phyloP scores from a whole-genome alignment of 2,888 invertebrate genomes.

The Polydrusus pterygomalis region DNA sequence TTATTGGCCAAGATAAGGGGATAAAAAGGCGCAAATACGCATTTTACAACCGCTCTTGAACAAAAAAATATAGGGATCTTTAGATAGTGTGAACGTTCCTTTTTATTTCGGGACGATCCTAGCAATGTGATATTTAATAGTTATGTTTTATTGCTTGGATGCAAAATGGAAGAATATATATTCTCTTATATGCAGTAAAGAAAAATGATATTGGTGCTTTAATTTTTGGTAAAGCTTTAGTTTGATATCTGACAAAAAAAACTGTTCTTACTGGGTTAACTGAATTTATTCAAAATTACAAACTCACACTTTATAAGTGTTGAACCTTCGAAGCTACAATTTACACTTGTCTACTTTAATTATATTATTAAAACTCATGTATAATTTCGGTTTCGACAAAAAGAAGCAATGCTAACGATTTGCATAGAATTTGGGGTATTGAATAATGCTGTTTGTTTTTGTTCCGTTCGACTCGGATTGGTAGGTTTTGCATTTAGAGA shows the following conservation, averaged over 20 bases:
- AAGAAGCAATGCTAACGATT: slow-evolving; percentile 45
- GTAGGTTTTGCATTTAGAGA: slow-evolving; percentile 30
- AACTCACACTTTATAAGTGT: too few species aligned
- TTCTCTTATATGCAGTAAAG: neutral
- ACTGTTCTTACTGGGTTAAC: too few species aligned
- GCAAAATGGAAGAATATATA: neutral
- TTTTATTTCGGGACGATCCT: slow-evolving; percentile 16
- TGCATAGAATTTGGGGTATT: slow-evolving; percentile 53
- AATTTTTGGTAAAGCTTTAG: neutral
- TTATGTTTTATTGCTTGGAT: slow-evolving; percentile 8
- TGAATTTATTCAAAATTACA: too few species aligned
- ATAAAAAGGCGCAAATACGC: slow-evolving; percentile 36
- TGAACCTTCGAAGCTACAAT: too few species aligned
- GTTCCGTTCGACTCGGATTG: slow-evolving; percentile 39
- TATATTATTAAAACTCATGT: neutral
- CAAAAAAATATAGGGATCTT: slow-evolving; percentile 15
- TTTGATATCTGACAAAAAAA: too few species aligned
- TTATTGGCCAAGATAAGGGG: slow-evolving; percentile 41
- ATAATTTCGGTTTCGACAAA: slow-evolving; percentile 35
- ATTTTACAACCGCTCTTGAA: slow-evolving; percentile 22
- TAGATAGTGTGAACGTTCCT: slow-evolving; percentile 10
- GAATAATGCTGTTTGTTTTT: slow-evolving; percentile 55
- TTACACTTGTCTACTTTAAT: too few species aligned
- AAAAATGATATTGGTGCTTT: neutral
- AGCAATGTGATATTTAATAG: neutral